Percentiles rank a stretch among this genome's conserved stretches.
Conservation (phyloP, 2,797 vertebrate genomes). For the Sciurus carolinensis region DNA sequence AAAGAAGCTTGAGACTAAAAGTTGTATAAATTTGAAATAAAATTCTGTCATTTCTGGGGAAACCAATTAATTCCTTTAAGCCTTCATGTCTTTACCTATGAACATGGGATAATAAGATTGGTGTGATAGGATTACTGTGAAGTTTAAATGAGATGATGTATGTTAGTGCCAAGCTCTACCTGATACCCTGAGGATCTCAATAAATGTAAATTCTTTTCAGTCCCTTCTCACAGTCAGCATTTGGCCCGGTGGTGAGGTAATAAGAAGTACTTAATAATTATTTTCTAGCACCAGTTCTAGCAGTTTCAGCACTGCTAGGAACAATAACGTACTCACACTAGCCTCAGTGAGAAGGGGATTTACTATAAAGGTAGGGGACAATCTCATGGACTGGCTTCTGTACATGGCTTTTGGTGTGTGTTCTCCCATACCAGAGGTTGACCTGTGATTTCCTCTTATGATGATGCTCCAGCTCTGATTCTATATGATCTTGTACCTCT, state of each 20-base stretch:
- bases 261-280: not conserved
- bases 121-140: not conserved
- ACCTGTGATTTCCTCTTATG: not conserved
- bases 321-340: not conserved
- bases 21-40: slow-evolving; percentile 34
- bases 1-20: not conserved
- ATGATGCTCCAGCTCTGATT: not conserved
- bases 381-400: not conserved
- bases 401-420: not conserved
- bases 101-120: not conserved
- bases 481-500: not conserved
- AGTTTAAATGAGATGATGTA: not conserved
- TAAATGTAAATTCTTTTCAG: not conserved
- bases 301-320: not conserved
- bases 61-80: not conserved
- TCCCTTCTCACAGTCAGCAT: not conserved
- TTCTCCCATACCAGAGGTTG: not conserved
- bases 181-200: not conserved
- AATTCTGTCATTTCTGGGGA: not conserved
- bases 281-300: not conserved
- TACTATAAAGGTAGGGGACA: not conserved
- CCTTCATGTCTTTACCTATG: not conserved
- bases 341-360: not conserved
- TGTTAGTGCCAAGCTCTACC: not conserved
- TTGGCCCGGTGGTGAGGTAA: not conserved